Evolutionary conservation across 92 coral and sea anemone genomes (phyloP).

Genomic region (Umimayanthus kanabou): DNA sequence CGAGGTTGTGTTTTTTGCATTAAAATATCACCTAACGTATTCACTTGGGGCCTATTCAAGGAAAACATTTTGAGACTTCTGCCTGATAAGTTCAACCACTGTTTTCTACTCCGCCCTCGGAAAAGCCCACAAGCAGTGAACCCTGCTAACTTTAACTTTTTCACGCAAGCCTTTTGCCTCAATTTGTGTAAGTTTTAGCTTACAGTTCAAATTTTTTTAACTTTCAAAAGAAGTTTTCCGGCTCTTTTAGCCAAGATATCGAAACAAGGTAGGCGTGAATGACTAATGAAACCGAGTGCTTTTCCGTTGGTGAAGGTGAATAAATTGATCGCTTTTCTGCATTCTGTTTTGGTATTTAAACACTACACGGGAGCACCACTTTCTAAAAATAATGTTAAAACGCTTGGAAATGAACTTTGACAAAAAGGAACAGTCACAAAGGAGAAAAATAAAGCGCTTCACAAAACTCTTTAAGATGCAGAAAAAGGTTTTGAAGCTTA

Average conservation of each 20-base stretch:
- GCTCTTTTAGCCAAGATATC: background rate
- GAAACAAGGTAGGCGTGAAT: conserved; percentile 21
- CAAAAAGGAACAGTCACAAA: conserved; percentile 48
- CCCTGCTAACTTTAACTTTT: background rate
- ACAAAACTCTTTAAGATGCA: conserved; percentile 85
- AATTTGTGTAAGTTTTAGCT: background rate
- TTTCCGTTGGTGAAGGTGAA: conserved; percentile 41
- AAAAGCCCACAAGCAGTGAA: conserved; percentile 30
- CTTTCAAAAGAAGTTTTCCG: background rate
- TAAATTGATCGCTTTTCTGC: conserved; percentile 20
- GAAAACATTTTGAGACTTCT: conserved; percentile 17
- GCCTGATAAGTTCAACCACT: conserved; percentile 24
- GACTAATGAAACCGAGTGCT: conserved; percentile 50
- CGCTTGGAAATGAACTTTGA: background rate
- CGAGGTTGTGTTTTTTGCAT: conserved; percentile 18
- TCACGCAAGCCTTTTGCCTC: background rate
- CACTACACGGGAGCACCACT: conserved; percentile 16
- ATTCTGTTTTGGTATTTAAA: conserved; percentile 33
- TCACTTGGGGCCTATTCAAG: conserved; percentile 16
- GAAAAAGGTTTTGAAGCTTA: conserved; percentile 88
- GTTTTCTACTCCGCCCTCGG: conserved; percentile 43
- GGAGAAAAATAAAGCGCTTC: conserved; percentile 53
- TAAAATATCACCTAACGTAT: conserved; percentile 2
- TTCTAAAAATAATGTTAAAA: conserved; percentile 17
- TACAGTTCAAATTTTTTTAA: background rate